Evolutionary conservation across 2,797 vertebrate species (phyloP).

Genomic region (Calcarius lapponicus): DNA sequence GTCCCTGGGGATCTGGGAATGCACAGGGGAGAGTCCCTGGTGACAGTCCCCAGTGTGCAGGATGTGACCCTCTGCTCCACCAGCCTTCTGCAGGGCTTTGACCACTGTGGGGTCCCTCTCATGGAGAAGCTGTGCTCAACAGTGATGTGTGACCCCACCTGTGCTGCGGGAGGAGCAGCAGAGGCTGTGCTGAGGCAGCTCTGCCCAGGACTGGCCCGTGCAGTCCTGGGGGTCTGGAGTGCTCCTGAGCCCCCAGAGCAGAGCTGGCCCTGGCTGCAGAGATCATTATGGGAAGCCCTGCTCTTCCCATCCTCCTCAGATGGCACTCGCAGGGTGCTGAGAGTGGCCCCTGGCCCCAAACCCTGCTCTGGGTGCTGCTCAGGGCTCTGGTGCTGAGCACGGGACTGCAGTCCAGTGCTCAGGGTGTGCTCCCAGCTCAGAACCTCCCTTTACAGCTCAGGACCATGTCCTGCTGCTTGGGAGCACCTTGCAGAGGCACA

Average conservation of each 20-base stretch:
- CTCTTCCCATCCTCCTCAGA: rapidly evolving
- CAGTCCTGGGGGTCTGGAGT: background rate
- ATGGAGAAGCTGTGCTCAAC: background rate
- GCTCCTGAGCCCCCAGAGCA: background rate
- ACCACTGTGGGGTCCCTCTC: background rate
- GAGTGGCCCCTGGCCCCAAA: background rate
- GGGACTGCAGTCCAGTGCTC: rapidly evolving
- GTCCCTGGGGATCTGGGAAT: background rate
- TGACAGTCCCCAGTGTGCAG: background rate
- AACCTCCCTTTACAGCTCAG: background rate
- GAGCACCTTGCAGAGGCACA: background rate
- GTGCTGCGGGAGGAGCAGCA: background rate
- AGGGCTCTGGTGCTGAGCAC: background rate
- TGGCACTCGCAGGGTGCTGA: background rate
- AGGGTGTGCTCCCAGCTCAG: background rate
- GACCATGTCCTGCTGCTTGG: background rate
- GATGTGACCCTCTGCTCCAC: background rate
- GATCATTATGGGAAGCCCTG: background rate
- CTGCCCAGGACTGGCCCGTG: background rate
- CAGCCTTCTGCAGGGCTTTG: background rate
- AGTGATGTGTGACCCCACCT: background rate
- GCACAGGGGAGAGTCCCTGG: background rate
- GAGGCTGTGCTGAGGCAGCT: background rate
- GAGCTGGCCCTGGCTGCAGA: background rate
- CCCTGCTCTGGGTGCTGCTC: background rate